A percentile compares a stretch with the other conserved stretches of the same genome.
These are phyloP conservation scores for Caenorhabditis macrosperma DNA, from an alignment of 2,888 invertebrate species.

Conservation along the genomic window DNA sequence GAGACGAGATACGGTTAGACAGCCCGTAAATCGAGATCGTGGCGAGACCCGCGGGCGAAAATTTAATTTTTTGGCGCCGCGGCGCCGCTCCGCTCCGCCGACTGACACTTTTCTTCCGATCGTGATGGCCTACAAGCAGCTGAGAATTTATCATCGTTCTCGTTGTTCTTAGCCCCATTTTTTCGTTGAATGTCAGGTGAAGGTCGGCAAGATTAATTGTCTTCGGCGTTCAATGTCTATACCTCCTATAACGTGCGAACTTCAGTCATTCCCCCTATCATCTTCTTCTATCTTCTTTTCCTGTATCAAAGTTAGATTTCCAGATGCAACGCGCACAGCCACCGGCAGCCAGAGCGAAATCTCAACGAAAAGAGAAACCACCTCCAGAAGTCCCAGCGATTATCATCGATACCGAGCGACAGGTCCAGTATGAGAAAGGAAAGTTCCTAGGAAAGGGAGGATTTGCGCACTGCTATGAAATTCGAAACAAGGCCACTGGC, in stretches of 20 bases:
- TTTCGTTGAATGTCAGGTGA: slow-evolving; percentile 22
- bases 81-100: too few relatives aligned
- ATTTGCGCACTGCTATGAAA: slow-evolving; percentile 88
- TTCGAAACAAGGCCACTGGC: slow-evolving; percentile 88
- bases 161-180: slow-evolving; percentile 37
- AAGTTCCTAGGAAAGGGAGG: slow-evolving; percentile 83
- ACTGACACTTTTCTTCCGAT: background rate
- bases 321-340: slow-evolving; percentile 48
- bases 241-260: slow-evolving; percentile 13
- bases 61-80: background rate
- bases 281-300: too few relatives aligned
- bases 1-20: background rate
- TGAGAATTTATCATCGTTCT: slow-evolving; percentile 48
- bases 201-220: slow-evolving; percentile 45
- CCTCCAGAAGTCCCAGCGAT: slow-evolving; percentile 54
- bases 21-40: background rate
- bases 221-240: slow-evolving; percentile 10
- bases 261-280: background rate
- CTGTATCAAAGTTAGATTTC: too few relatives aligned
- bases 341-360: slow-evolving; percentile 15
- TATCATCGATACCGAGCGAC: slow-evolving; percentile 34
- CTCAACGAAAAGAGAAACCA: slow-evolving; percentile 46
- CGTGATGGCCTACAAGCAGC: slow-evolving; percentile 30
- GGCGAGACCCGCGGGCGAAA: background rate
- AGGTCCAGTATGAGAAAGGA: slow-evolving; percentile 78